Evolutionary conservation across 2,113 vertebrate species (phyloP).

Genomic region (Procavia capensis): DNA sequence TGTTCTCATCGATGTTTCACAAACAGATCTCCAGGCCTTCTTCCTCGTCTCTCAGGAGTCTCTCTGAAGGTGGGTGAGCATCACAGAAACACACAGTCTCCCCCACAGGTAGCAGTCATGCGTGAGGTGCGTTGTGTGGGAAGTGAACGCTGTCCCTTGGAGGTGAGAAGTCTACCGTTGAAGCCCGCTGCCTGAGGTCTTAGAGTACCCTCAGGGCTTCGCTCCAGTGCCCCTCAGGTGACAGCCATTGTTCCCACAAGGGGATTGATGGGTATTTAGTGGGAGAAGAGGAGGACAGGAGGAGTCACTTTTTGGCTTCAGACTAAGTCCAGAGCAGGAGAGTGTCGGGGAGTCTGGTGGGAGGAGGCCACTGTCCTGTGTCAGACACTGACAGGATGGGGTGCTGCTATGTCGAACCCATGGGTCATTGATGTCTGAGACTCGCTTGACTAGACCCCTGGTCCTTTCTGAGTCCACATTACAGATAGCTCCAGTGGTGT

Average conservation of each 20-base stretch:
- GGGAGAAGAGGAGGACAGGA: neutral
- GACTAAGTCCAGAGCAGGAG: neutral
- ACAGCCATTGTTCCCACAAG: neutral
- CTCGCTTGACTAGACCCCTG: constrained; percentile 47
- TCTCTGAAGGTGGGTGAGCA: too few relatives aligned
- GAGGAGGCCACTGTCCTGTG: neutral
- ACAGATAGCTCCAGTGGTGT: constrained; percentile 68
- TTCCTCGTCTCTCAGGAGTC: too few relatives aligned
- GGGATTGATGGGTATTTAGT: neutral
- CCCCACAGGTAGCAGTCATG: too few relatives aligned
- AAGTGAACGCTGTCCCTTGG: too few relatives aligned
- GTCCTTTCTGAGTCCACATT: constrained; percentile 69
- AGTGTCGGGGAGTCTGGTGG: neutral
- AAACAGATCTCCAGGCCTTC: too few relatives aligned
- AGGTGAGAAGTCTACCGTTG: too few relatives aligned
- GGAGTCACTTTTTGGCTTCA: neutral
- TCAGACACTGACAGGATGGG: neutral
- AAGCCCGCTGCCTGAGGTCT: too few relatives aligned
- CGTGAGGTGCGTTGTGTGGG: too few relatives aligned
- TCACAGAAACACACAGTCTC: too few relatives aligned
- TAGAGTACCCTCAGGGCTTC: too few relatives aligned
- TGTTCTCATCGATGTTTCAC: too few relatives aligned
- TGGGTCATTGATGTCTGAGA: constrained; percentile 54
- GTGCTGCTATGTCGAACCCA: constrained; percentile 15
- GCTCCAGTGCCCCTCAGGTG: too few relatives aligned